A percentile compares a stretch with the other conserved stretches of the same genome.
These are phyloP conservation scores for Drosophila obscura DNA, from an alignment of 1,140 invertebrate genomes.

Conservation along the genomic window DNA sequence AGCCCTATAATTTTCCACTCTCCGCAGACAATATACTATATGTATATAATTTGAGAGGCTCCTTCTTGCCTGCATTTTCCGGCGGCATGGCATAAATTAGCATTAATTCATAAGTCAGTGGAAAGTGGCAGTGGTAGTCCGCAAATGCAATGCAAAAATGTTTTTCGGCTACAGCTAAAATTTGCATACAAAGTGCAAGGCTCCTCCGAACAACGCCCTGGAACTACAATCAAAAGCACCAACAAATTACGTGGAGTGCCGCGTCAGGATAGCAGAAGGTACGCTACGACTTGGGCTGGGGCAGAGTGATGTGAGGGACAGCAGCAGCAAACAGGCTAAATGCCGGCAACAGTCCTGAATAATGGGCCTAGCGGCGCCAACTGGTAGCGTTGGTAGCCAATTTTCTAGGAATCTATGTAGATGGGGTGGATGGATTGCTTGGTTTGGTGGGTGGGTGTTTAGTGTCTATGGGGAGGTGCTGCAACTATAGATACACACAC, in stretches of 20 bases:
- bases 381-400: conserved; percentile 49
- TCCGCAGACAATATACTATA: conserved; percentile 7
- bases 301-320: conserved; percentile 3
- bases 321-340: conserved; percentile 47
- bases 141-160: conserved; percentile 37
- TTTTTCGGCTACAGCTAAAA: conserved; percentile 56
- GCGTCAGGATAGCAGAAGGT: not conserved
- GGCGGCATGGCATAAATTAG: conserved; percentile 72
- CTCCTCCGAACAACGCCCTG: conserved; percentile 45
- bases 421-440: conserved; percentile 19
- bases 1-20: conserved; percentile 15
- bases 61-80: conserved; percentile 57
- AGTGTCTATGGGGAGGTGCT: conserved; percentile 13
- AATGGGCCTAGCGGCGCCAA: conserved; percentile 54
- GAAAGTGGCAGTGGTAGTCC: not conserved
- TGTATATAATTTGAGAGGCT: conserved; percentile 45
- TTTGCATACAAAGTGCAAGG: conserved; percentile 70
- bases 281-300: conserved; percentile 8
- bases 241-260: conserved; percentile 36
- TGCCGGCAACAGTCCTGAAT: conserved; percentile 55
- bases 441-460: conserved; percentile 8
- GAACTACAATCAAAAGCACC: conserved; percentile 13
- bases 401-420: conserved; percentile 49
- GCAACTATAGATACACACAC: conserved; percentile 13
- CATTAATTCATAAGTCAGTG: conserved; percentile 69